phyloP scores from a whole-genome alignment of 2,797 vertebrate species.

The Falco peregrinus region DNA sequence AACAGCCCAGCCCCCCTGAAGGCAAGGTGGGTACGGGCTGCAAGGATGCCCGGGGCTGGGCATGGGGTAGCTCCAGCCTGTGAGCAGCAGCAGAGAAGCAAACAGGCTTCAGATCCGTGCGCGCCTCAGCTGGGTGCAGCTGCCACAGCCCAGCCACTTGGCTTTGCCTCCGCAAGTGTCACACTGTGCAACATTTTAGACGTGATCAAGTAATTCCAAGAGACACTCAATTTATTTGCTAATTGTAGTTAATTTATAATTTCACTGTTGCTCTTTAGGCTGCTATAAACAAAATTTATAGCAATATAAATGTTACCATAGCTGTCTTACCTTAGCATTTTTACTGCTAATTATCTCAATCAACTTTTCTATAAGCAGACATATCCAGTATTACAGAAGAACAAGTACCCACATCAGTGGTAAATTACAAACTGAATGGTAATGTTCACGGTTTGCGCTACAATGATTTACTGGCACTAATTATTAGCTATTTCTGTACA shows the following conservation, averaged over 20 bases:
- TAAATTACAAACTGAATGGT: slow-evolving; percentile 49
- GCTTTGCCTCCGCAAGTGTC: neutral
- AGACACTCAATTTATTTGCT: slow-evolving; percentile 68
- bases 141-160: neutral
- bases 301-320: slow-evolving; percentile 41
- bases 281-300: slow-evolving; percentile 62
- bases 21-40: no score
- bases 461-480: slow-evolving; percentile 12
- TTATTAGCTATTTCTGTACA: neutral
- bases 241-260: slow-evolving; percentile 69
- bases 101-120: neutral
- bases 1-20: neutral
- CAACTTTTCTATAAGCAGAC: slow-evolving; percentile 62
- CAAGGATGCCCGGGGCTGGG: neutral
- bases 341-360: slow-evolving; percentile 66
- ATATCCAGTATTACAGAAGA: slow-evolving; percentile 26
- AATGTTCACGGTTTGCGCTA: neutral
- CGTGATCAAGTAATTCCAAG: slow-evolving; percentile 56
- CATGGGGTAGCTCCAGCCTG: neutral
- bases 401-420: slow-evolving; percentile 35
- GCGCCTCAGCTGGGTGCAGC: neutral
- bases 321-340: slow-evolving; percentile 27
- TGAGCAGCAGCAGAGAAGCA: neutral
- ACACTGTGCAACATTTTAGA: neutral
- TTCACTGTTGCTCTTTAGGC: slow-evolving; percentile 56